Conservation (phyloP, 2,797 vertebrate species). For the Fistularia tabacaria region DNA sequence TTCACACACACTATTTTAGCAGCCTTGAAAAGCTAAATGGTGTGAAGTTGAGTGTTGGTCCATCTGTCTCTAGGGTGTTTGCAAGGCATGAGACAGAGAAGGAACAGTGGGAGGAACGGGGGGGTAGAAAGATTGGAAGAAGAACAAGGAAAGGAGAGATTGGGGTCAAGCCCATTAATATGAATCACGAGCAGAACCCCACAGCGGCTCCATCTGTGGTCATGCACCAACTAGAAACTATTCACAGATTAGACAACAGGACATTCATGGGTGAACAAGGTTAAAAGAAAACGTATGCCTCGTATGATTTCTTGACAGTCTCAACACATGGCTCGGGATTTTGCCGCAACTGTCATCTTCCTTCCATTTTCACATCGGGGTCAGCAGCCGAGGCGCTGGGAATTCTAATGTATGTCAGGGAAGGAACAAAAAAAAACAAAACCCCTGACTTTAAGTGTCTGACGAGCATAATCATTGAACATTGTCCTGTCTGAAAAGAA, state of each 20-base stretch:
- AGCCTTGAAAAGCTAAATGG: constrained; percentile 77
- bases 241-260: constrained; percentile 49
- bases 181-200: constrained; percentile 72
- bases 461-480: not conserved
- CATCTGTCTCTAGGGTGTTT: constrained; percentile 73
- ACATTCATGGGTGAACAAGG: constrained; percentile 48
- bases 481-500: constrained; percentile 1
- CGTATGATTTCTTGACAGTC: constrained; percentile 41
- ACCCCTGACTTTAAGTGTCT: too few relatives aligned
- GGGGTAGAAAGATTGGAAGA: constrained; percentile 45
- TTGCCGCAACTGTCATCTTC: constrained; percentile 6
- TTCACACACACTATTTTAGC: constrained; percentile 63
- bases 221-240: constrained; percentile 50
- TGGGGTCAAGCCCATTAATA: constrained; percentile 70
- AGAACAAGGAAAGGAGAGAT: constrained; percentile 56
- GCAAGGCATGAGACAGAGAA: constrained; percentile 57
- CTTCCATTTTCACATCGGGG: constrained; percentile 9
- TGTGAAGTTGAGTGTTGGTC: constrained; percentile 76
- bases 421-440: too few relatives aligned
- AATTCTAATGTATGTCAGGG: constrained; percentile 23
- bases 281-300: constrained; percentile 33
- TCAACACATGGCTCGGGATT: constrained; percentile 23
- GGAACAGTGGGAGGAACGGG: constrained; percentile 42
- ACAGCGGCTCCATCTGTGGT: constrained; percentile 67
- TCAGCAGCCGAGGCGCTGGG: not conserved